A percentile compares a stretch with the other conserved stretches of the same genome.
These are phyloP conservation scores for Lepisosteus oculatus DNA, from an alignment of 2,113 vertebrate species.

Conservation along the genomic window DNA sequence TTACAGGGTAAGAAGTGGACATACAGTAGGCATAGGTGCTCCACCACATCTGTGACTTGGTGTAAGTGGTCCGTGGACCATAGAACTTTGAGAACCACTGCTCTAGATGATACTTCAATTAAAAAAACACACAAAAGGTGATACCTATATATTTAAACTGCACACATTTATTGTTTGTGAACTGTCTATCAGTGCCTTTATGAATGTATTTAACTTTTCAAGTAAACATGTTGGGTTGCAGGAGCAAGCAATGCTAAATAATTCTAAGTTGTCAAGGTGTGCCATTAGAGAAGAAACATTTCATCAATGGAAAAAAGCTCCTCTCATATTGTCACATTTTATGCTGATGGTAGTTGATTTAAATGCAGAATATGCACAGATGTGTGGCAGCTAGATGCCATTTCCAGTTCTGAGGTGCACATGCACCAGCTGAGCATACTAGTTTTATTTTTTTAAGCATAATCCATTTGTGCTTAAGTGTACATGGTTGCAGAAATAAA, in stretches of 20 bases:
- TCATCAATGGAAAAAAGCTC: constrained; percentile 19
- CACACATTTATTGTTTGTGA: constrained; percentile 5
- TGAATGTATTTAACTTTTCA: background rate
- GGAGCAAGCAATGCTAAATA: constrained; percentile 26
- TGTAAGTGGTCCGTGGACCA: too few species aligned
- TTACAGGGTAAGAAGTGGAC: too few species aligned
- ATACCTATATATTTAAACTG: background rate
- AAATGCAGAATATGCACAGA: constrained; percentile 21
- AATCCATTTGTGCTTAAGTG: background rate
- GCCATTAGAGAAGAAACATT: constrained; percentile 22
- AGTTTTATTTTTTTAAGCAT: background rate
- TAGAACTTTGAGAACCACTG: too few species aligned
- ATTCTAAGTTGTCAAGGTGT: constrained; percentile 19
- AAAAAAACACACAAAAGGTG: too few species aligned
- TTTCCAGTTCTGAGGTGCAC: background rate
- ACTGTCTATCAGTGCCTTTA: constrained; percentile 30
- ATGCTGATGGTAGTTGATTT: constrained; percentile 33
- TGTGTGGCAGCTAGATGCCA: constrained; percentile 22
- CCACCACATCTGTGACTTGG: too few species aligned
- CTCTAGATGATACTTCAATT: too few species aligned
- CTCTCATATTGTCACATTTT: constrained; percentile 28
- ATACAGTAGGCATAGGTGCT: too few species aligned
- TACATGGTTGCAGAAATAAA: constrained; percentile 6
- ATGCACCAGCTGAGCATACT: background rate
- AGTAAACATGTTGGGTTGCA: constrained; percentile 1